phyloP scores from a whole-genome alignment of 2,888 invertebrate species.

The Diachrysia chrysitis region DNA sequence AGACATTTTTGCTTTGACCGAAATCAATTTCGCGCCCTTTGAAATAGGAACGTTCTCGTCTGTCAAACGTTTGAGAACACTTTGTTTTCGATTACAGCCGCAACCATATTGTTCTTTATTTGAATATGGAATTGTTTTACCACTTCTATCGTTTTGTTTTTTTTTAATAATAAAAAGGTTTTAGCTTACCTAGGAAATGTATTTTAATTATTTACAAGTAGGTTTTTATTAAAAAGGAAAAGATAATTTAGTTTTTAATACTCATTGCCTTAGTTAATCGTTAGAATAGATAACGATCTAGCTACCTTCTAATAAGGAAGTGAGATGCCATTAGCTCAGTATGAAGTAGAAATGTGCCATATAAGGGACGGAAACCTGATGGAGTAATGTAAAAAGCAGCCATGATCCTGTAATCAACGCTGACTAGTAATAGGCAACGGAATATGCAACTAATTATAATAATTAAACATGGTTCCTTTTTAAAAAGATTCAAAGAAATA shows the following conservation, averaged over 20 bases:
- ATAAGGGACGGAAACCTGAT: background rate
- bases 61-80: slow-evolving; percentile 52
- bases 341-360: background rate
- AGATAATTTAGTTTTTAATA: background rate
- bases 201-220: too few species aligned
- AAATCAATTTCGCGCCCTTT: slow-evolving; percentile 51
- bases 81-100: slow-evolving; percentile 43
- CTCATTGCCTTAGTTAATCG: background rate
- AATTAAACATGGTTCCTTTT: background rate
- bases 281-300: background rate
- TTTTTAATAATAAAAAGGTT: background rate
- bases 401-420: background rate
- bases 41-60: slow-evolving; percentile 53
- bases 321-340: background rate
- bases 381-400: background rate
- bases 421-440: background rate
- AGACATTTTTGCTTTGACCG: slow-evolving; percentile 43
- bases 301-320: background rate
- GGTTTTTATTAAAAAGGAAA: background rate
- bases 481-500: background rate
- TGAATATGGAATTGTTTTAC: slow-evolving; percentile 19
- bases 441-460: slow-evolving; percentile 1
- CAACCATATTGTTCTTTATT: slow-evolving; percentile 34
- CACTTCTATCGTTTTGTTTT: background rate
- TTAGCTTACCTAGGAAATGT: background rate